A percentile compares a stretch with the other conserved stretches of the same genome.
Evolutionary conservation across 2,113 vertebrate genomes (phyloP).

Genomic region (Crotalus viridis): DNA sequence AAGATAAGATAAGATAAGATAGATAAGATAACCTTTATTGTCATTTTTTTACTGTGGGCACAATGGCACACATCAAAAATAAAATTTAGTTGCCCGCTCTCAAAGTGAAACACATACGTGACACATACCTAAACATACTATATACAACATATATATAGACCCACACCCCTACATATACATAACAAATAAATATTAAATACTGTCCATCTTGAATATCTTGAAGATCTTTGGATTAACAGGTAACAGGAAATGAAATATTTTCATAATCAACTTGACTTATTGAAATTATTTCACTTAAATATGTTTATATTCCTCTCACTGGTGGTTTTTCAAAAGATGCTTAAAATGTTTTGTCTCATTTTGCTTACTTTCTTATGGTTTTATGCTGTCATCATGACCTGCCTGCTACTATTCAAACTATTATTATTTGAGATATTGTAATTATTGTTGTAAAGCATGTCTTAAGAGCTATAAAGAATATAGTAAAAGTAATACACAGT

Average conservation of each 20-base stretch:
- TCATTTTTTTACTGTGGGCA: no score
- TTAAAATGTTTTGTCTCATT: neutral
- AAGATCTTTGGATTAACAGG: neutral
- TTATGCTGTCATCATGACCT: neutral
- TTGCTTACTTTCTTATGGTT: neutral
- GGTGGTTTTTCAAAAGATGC: neutral
- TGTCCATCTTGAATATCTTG: no score
- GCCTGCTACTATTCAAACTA: neutral
- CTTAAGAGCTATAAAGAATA: neutral
- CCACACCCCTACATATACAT: no score
- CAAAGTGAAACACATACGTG: no score
- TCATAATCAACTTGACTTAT: neutral
- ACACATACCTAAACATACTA: no score
- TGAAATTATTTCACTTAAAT: neutral
- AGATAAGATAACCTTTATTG: no score
- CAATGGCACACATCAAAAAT: no score
- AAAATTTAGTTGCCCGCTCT: no score
- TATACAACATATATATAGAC: no score
- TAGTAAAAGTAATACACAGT: neutral
- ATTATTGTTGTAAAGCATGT: neutral
- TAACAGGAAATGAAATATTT: neutral
- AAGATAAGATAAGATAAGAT: neutral
- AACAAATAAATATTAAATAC: no score
- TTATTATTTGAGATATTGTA: neutral
- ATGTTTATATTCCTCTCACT: neutral